Base-by-base conservation (phyloP, 2,888 invertebrate species). In the Drosophila lacicola region DNA sequence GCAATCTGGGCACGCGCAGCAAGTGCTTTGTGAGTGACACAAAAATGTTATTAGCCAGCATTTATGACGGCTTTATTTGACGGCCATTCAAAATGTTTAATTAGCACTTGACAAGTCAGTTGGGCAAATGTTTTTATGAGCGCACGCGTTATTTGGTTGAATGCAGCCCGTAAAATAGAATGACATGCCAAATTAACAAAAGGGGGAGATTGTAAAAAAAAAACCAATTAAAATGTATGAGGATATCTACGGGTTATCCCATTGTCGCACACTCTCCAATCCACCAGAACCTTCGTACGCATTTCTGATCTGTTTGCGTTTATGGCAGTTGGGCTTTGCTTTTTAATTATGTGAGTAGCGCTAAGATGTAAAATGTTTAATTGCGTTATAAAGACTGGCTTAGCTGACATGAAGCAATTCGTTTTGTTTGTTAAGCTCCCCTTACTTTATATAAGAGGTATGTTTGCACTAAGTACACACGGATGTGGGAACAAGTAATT, bases 81-180 rank as follows among this genome's bases (percentile, higher is more conserved):
- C 41, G 70, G 56, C 51, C 68, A 71, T 87, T 77, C 87, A 83
- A 77, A 86, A 46, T 70, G 74, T 76, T 80, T 85, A 82, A 84
- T 84, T 82, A 82, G 70, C 70, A 66, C 56, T 75, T 77, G 67
- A 50, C 70, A 79, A 78, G 57, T 81, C 53, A 67, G 74, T 79
- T 56, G 4, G 17, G 10, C 42, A 45, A 63, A 70, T 63, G 47
- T 50, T 64, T 58, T 65, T 68, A 63, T 61, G 61, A 13, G 6
- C 44, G 25, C 41, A 29, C 44, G 53, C 14, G 47, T n/a, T 34
- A 51, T 19, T 25, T 10, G 3, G 13, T 10, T n/a, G 9, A 39
- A 19, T 53, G n/a, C 13, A 36, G 19, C n/a, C 34, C 21, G 2
- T 50, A 37, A 50, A 50, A n/a, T 3, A 19, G 8, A 53, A n/a